A percentile compares a stretch with the other conserved stretches of the same genome.
Evolutionary conservation across 2,888 invertebrate species (phyloP).

Genomic region (Noctua comes): DNA sequence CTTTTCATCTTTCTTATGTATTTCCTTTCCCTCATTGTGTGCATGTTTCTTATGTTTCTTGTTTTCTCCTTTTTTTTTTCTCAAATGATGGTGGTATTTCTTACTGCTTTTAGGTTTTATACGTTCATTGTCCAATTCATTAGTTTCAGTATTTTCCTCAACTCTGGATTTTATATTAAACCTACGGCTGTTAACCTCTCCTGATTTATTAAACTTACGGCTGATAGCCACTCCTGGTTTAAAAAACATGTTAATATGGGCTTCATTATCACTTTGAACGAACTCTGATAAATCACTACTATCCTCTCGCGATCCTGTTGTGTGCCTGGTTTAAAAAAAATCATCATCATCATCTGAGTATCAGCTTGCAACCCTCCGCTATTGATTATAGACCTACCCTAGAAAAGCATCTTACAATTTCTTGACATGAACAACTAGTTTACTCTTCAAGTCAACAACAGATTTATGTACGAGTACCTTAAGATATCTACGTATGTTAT

Average conservation of each 20-base stretch:
- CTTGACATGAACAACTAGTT: not conserved
- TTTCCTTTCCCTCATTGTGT: not conserved
- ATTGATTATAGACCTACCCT: conserved; percentile 44
- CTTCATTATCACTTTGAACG: not conserved
- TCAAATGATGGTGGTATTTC: not conserved
- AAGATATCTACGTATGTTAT: not conserved
- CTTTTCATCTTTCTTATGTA: not conserved
- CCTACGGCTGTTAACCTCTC: not conserved
- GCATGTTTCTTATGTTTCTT: too few species aligned
- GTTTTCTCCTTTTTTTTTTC: too few species aligned
- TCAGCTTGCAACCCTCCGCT: conserved; percentile 18
- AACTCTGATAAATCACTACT: not conserved
- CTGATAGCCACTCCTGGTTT: not conserved
- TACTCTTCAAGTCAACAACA: not conserved
- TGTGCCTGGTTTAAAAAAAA: conserved; percentile 54
- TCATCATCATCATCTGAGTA: conserved; percentile 42
- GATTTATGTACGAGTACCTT: not conserved
- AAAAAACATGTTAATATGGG: not conserved
- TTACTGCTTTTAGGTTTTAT: not conserved
- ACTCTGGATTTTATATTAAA: not conserved
- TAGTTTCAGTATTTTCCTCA: not conserved
- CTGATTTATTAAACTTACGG: not conserved
- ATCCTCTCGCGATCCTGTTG: conserved; percentile 12
- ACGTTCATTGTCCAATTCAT: not conserved
- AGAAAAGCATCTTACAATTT: not conserved